phyloP scores from a whole-genome alignment of 1,140 invertebrate genomes.

The Drosophila pectinifera region DNA sequence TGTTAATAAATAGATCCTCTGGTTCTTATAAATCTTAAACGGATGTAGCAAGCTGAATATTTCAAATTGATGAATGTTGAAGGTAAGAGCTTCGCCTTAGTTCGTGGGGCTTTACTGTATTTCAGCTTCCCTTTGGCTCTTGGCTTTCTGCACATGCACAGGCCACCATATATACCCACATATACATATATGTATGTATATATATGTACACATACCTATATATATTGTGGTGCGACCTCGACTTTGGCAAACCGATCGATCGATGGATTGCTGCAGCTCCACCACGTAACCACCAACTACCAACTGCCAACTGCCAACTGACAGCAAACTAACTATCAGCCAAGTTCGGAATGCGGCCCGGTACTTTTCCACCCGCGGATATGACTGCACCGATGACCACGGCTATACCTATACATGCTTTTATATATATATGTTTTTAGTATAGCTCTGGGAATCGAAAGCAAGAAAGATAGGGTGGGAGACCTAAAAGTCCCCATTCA shows the following conservation, averaged over 20 bases:
- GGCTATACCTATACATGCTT: background rate
- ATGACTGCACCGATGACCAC: conserved; percentile 24
- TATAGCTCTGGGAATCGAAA: conserved; percentile 1
- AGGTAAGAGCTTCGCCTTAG: background rate
- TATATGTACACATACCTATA: background rate
- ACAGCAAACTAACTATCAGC: conserved; percentile 20
- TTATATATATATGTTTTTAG: background rate
- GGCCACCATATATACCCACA: conserved; percentile 15
- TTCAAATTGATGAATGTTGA: no score
- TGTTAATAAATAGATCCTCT: no score
- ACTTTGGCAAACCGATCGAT: conserved; percentile 72
- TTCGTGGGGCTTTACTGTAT: background rate
- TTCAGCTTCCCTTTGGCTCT: conserved; percentile 15
- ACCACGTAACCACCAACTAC: conserved; percentile 31
- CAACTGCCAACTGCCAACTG: conserved; percentile 5
- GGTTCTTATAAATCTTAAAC: no score
- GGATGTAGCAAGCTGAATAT: no score
- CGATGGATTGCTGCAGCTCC: conserved; percentile 20
- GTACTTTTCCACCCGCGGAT: conserved; percentile 29
- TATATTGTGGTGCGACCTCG: conserved; percentile 50
- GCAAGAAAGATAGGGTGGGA: background rate
- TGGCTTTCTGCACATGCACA: conserved; percentile 42
- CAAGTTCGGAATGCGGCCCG: conserved; percentile 20
- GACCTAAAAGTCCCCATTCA: background rate
- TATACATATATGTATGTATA: conserved; percentile 2